Percentiles rank a stretch among this genome's conserved stretches.
Evolutionary conservation across 2,888 invertebrate species (phyloP).

Genomic region (Theretra japonica): DNA sequence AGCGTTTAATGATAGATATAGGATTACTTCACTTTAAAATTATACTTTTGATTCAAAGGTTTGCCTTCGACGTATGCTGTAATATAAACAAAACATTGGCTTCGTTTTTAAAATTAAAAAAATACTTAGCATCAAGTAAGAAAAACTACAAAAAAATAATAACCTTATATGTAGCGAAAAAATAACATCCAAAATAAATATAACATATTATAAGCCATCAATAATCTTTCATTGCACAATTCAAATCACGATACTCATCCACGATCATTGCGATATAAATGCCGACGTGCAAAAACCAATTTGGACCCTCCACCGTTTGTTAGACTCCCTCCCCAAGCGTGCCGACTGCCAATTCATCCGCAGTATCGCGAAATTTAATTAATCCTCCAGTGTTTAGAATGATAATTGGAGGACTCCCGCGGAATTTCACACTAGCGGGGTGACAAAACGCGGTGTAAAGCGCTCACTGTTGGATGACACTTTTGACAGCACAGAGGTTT

Average conservation of each 20-base stretch:
- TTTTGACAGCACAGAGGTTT: not conserved
- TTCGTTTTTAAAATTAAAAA: too few species aligned
- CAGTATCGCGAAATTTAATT: conserved; percentile 71
- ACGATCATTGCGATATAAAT: not conserved
- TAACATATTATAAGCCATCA: not conserved
- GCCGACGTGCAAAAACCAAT: conserved; percentile 52
- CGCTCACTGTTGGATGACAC: not conserved
- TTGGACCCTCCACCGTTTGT: conserved; percentile 47
- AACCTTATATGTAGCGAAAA: too few species aligned
- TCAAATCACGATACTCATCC: not conserved
- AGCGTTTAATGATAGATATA: too few species aligned
- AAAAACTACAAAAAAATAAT: too few species aligned
- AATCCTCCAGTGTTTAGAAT: conserved; percentile 65
- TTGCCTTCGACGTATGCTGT: too few species aligned
- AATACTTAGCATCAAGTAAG: too few species aligned
- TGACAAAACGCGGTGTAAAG: not conserved
- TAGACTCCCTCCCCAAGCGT: conserved; percentile 47
- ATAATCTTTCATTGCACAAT: not conserved
- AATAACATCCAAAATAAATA: too few species aligned
- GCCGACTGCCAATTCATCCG: conserved; percentile 52
- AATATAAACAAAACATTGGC: too few species aligned
- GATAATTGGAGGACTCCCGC: conserved; percentile 69
- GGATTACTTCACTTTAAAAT: too few species aligned
- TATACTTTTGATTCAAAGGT: too few species aligned
- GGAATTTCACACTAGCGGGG: conserved; percentile 56